Percentiles rank a stretch among this genome's conserved stretches.
Conservation (phyloP, 2,113 vertebrate genomes). For the Melanerpes aurifrons region DNA sequence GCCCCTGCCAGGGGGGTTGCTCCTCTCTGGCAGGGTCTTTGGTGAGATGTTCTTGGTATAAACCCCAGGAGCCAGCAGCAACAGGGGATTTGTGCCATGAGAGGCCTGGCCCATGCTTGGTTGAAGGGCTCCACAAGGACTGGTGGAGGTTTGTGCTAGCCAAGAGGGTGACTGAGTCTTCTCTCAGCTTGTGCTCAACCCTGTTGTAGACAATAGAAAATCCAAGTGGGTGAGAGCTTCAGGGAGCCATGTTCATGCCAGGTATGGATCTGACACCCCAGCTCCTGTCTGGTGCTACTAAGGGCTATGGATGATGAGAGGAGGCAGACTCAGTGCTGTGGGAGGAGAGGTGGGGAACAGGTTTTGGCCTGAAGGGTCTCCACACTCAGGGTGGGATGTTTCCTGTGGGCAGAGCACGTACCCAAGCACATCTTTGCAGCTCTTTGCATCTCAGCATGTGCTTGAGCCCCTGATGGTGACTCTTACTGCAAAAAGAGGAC, state of each 20-base stretch:
- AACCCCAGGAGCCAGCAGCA: background rate
- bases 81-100: background rate
- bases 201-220: background rate
- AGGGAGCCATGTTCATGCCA: fast-evolving
- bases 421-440: background rate
- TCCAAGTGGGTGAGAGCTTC: background rate
- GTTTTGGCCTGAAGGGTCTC: background rate
- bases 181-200: background rate
- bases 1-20: background rate
- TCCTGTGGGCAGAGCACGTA: fast-evolving
- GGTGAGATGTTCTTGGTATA: background rate
- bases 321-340: fast-evolving
- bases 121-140: background rate
- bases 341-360: background rate
- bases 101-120: background rate
- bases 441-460: background rate
- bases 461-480: background rate
- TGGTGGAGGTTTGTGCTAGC: background rate
- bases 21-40: background rate
- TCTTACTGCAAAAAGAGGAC: conserved; percentile 16
- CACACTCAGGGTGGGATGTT: background rate
- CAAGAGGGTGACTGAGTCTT: background rate
- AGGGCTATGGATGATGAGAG: background rate
- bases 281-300: background rate
- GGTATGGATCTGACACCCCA: background rate